Conservation (phyloP, 2,797 vertebrate species). For the Sebastes goodei region DNA sequence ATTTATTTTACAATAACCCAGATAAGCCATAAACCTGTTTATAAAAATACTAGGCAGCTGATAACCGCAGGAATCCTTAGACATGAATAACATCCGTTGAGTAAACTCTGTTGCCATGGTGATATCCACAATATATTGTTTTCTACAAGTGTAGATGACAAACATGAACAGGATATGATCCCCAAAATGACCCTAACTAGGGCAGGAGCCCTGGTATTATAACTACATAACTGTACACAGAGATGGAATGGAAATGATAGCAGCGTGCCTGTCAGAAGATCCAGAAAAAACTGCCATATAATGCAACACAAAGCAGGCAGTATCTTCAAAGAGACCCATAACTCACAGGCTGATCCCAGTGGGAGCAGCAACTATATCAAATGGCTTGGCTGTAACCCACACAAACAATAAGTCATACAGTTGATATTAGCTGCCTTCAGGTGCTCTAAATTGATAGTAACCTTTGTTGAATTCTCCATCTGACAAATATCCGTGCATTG, state of each 20-base stretch:
- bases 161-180: slow-evolving; percentile 3
- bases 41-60: slow-evolving; percentile 19
- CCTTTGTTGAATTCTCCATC: neutral
- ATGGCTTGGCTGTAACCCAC: slow-evolving; percentile 17
- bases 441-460: neutral
- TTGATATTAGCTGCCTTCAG: neutral
- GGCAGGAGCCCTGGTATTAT: neutral
- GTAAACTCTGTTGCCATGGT: slow-evolving; percentile 15
- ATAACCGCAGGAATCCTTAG: slow-evolving; percentile 21
- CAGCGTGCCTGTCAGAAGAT: slow-evolving; percentile 20
- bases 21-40: slow-evolving; percentile 9
- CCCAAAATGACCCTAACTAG: slow-evolving; percentile 26
- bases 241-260: neutral
- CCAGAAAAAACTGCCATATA: slow-evolving; percentile 24
- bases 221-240: neutral
- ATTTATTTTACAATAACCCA: slow-evolving; percentile 6
- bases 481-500: neutral
- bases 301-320: slow-evolving; percentile 33
- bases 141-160: neutral
- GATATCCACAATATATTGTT: neutral
- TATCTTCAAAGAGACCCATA: slow-evolving; percentile 43
- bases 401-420: slow-evolving; percentile 16
- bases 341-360: slow-evolving; percentile 34
- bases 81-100: slow-evolving; percentile 10
- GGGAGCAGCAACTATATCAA: slow-evolving; percentile 2